Evolutionary conservation across 2,113 vertebrate species (phyloP).

Genomic region (Pogonocichla stellata): DNA sequence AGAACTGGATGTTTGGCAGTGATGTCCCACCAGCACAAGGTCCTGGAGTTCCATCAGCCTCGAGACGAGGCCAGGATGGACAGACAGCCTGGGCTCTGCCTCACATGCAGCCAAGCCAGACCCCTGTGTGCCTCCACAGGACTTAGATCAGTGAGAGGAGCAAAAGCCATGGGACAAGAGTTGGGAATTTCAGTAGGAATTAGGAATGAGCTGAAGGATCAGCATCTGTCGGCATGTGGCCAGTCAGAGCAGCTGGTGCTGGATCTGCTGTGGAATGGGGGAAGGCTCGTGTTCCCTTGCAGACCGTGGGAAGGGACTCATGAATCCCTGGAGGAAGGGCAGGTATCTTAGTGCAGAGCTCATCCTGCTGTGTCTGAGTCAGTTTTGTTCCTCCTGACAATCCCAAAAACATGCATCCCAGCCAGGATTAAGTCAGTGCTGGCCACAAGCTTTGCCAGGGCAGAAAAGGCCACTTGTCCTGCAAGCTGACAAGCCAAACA

Average conservation of each 20-base stretch:
- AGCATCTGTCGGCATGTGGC: rapidly evolving
- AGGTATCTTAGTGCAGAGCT: not conserved
- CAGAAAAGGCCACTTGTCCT: not conserved
- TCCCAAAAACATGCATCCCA: not conserved
- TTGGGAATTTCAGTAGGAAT: not conserved
- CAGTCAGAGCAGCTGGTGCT: not conserved
- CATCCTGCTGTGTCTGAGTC: not conserved
- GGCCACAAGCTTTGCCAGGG: not conserved
- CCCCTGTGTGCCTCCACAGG: rapidly evolving
- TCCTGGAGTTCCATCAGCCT: not conserved
- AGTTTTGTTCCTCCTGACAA: not conserved
- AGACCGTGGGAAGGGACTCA: not conserved
- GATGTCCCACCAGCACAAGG: not conserved
- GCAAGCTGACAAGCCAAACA: not conserved
- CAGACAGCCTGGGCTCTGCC: not conserved
- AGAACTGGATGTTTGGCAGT: not conserved
- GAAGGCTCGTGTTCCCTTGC: not conserved
- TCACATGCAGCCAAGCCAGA: rapidly evolving
- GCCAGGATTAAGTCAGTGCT: not conserved
- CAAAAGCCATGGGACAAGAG: not conserved
- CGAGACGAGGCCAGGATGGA: not conserved
- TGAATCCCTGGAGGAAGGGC: not conserved
- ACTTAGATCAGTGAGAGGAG: not conserved
- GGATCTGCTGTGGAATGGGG: rapidly evolving
- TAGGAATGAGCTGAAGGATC: not conserved